Evolutionary conservation across 2,888 invertebrate species (phyloP).

Genomic region (Melinaea menophilus): DNA sequence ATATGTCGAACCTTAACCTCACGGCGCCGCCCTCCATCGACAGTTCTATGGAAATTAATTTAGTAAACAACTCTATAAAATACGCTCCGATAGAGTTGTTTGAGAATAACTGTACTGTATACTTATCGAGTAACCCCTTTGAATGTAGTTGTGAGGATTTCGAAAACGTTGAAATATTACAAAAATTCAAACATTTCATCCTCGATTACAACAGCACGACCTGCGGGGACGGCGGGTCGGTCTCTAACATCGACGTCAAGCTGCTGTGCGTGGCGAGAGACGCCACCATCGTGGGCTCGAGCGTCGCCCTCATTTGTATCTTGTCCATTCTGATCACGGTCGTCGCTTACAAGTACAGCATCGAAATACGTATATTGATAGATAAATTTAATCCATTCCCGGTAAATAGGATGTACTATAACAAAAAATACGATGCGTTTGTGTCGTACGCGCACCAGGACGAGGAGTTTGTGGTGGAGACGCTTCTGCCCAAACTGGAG

Average conservation of each 20-base stretch:
- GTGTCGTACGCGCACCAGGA: conserved; percentile 88
- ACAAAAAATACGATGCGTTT: conserved; percentile 84
- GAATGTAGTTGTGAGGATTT: conserved; percentile 35
- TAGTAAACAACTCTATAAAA: conserved; percentile 30
- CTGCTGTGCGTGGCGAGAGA: conserved; percentile 37
- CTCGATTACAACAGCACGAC: conserved; percentile 29
- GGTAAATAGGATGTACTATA: conserved; percentile 35
- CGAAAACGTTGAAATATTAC: conserved; percentile 21
- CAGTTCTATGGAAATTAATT: conserved; percentile 28
- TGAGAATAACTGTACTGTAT: conserved; percentile 19
- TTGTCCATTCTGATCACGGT: conserved; percentile 12
- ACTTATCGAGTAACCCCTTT: conserved; percentile 35
- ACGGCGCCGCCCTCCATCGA: conserved; percentile 15
- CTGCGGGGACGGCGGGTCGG: conserved; percentile 29
- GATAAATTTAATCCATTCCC: conserved; percentile 31
- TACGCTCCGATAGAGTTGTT: conserved; percentile 26
- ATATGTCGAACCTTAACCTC: conserved; percentile 31
- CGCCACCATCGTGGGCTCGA: conserved; percentile 28
- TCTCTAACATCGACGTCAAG: conserved; percentile 21
- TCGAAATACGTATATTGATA: conserved; percentile 32
- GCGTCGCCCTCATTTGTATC: conserved; percentile 22
- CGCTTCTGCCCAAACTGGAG: conserved; percentile 81
- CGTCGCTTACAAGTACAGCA: conserved; percentile 31
- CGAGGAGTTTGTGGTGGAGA: conserved; percentile 81
- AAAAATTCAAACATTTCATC: conserved; percentile 13